phyloP scores from a whole-genome alignment of 2,113 vertebrate species.

The Cinclus cinclus region DNA sequence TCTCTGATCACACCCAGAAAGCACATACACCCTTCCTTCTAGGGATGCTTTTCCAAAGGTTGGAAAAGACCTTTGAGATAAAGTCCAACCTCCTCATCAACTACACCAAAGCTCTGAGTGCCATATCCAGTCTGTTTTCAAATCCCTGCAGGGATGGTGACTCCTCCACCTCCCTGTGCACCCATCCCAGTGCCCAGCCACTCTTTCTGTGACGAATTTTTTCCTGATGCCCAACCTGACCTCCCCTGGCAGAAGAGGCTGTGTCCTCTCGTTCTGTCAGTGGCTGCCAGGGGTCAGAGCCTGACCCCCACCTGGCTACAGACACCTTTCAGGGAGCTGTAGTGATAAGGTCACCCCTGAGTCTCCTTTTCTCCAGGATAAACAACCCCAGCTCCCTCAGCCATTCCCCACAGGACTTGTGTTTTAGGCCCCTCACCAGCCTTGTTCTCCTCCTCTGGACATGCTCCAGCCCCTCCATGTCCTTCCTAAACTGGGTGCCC shows the following conservation, averaged over 20 bases:
- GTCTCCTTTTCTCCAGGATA: neutral
- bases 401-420: fast-evolving
- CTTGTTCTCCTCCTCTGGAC: neutral
- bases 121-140: neutral
- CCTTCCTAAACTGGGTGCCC: neutral
- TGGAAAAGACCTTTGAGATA: neutral
- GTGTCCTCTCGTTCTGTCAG: fast-evolving
- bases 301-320: neutral
- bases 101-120: too few relatives aligned
- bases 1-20: neutral
- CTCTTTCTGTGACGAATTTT: too few relatives aligned
- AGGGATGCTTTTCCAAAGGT: neutral
- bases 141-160: fast-evolving
- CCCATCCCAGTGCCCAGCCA: fast-evolving
- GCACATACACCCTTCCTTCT: too few relatives aligned
- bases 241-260: fast-evolving
- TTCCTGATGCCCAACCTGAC: too few relatives aligned
- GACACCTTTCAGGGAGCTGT: neutral
- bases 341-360: neutral
- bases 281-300: fast-evolving
- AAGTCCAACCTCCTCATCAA: too few relatives aligned
- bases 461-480: fast-evolving
- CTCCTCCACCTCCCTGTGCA: neutral
- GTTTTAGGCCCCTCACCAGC: neutral
- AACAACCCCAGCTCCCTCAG: neutral